Conservation (phyloP, 2,113 vertebrate species). For the Hymenochirus boettgeri region DNA sequence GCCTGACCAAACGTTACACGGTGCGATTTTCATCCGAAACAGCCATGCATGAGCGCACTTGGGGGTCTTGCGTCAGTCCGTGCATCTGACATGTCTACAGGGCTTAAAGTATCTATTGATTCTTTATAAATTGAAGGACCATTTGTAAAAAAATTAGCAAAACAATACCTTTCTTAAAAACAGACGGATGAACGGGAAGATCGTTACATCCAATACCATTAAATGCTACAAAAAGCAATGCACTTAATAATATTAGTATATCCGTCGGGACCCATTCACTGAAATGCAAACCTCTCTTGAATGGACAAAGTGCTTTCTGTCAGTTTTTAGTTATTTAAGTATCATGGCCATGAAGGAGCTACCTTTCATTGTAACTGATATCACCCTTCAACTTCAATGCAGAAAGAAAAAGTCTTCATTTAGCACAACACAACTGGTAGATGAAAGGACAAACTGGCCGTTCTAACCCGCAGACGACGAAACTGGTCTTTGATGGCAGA, state of each 20-base stretch:
- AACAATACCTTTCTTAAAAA: not conserved
- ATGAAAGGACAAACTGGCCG: slow-evolving; percentile 2
- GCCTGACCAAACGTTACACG: no score
- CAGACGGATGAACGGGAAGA: not conserved
- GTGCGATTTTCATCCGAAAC: no score
- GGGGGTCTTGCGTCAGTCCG: no score
- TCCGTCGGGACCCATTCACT: slow-evolving; percentile 3
- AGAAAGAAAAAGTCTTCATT: slow-evolving; percentile 10
- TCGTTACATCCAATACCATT: not conserved
- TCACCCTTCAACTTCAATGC: slow-evolving; percentile 10
- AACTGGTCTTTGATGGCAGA: slow-evolving; percentile 17
- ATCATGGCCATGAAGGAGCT: slow-evolving; percentile 18
- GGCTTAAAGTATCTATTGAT: no score
- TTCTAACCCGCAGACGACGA: slow-evolving; percentile 10
- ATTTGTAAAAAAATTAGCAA: no score
- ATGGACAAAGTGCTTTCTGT: slow-evolving; percentile 30
- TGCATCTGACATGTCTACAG: no score
- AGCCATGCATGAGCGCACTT: no score
- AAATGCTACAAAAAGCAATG: not conserved
- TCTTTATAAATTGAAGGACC: no score
- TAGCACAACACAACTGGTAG: slow-evolving; percentile 11
- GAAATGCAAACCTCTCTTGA: slow-evolving; percentile 6
- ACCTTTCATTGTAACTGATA: slow-evolving; percentile 29
- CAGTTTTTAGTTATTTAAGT: slow-evolving; percentile 3
- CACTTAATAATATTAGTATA: not conserved